A percentile compares a stretch with the other conserved stretches of the same genome.
phyloP scores from a whole-genome alignment of 2,797 vertebrate species.

The Microctenopoma lineatum region DNA sequence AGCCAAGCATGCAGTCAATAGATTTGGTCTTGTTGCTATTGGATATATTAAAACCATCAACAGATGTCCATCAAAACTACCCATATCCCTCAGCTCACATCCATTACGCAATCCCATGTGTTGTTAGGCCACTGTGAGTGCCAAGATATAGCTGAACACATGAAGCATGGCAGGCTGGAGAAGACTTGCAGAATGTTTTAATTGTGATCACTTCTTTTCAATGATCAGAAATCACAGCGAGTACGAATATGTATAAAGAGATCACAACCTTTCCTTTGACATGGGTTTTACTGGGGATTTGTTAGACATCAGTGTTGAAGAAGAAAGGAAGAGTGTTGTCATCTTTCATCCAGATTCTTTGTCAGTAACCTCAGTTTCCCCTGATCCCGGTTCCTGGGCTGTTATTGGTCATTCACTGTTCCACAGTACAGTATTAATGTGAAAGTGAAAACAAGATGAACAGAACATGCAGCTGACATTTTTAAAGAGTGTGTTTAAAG shows the following conservation, averaged over 20 bases:
- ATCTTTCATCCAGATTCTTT: constrained; percentile 25
- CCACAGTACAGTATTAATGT: not conserved
- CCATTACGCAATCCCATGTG: not conserved
- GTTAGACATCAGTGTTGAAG: too few relatives aligned
- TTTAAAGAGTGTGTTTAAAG: too few relatives aligned
- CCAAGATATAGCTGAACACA: not conserved
- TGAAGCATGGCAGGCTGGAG: not conserved
- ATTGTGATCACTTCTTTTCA: too few relatives aligned
- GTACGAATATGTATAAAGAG: too few relatives aligned
- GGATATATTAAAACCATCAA: not conserved
- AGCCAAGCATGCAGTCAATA: not conserved
- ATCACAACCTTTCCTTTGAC: too few relatives aligned
- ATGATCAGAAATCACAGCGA: too few relatives aligned
- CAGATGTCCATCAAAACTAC: not conserved
- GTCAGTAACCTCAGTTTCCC: constrained; percentile 40
- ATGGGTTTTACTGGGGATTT: too few relatives aligned
- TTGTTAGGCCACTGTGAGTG: too few relatives aligned
- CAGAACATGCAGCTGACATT: not conserved
- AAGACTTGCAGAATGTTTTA: not conserved
- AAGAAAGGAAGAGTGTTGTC: constrained; percentile 5
- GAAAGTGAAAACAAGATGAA: constrained; percentile 13
- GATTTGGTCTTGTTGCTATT: too few relatives aligned
- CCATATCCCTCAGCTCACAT: too few relatives aligned
- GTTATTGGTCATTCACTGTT: not conserved
- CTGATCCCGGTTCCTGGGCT: constrained; percentile 11